Evolutionary conservation across 2,797 vertebrate species (phyloP).

Genomic region (Hippocampus kuda): DNA sequence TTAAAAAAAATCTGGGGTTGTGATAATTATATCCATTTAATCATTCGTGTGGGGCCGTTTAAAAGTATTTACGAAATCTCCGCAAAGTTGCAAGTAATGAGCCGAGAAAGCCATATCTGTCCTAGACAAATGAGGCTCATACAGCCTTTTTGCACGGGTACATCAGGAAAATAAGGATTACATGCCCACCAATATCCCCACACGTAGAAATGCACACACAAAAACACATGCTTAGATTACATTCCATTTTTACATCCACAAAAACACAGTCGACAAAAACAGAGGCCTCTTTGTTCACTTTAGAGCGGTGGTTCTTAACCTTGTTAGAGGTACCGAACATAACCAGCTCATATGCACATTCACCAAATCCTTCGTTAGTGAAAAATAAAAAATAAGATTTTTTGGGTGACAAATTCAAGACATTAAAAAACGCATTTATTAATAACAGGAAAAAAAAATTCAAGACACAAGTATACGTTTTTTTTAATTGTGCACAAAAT

Average conservation of each 20-base stretch:
- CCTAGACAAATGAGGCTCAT: slow-evolving; percentile 65
- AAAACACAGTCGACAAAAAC: slow-evolving; percentile 56
- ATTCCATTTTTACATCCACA: slow-evolving; percentile 55
- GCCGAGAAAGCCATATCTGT: slow-evolving; percentile 65
- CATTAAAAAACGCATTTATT: too few species aligned
- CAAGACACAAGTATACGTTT: too few species aligned
- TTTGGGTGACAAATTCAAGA: too few species aligned
- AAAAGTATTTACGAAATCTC: slow-evolving; percentile 78
- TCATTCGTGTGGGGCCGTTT: slow-evolving; percentile 64
- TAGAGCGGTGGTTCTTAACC: too few species aligned
- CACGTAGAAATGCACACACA: background rate
- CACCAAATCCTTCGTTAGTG: too few species aligned
- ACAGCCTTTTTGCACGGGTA: slow-evolving; percentile 43
- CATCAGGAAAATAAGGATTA: slow-evolving; percentile 53
- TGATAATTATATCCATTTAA: slow-evolving; percentile 67
- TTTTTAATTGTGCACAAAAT: too few species aligned
- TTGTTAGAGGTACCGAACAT: too few species aligned
- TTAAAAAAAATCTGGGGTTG: slow-evolving; percentile 27
- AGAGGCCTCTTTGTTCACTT: background rate
- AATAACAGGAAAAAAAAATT: too few species aligned
- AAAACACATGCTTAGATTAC: background rate
- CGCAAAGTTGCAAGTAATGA: slow-evolving; percentile 73
- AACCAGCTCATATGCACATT: too few species aligned
- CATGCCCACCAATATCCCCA: background rate
- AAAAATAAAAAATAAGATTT: too few species aligned